Evolutionary conservation across 2,113 vertebrate species (phyloP), one percentile per base, ranked within the genome.

Genomic region (Lates calcarifer): DNA sequence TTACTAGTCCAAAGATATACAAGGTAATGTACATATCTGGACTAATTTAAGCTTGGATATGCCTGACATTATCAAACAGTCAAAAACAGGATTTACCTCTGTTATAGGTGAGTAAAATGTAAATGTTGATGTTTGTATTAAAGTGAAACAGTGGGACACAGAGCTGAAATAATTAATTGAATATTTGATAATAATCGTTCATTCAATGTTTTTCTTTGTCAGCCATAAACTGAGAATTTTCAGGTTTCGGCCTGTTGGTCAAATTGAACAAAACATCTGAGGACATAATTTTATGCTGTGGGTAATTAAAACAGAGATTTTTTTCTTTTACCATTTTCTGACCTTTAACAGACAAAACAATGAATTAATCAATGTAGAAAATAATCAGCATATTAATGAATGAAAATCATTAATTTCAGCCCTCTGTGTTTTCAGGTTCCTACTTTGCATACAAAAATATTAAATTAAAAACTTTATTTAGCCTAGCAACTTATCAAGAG

Each of bases 391-490:
- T 2, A 60, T 60, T 20, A 60, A 20, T 60, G 15, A 22, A 3
- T 61, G n/a, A 13, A 12, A 22, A 60, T 20, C 2, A 5, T 9
- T 39, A 61, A 18, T 35, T 39, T 39, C 18, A 51, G 45, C 4
- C 26, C 24, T 20, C 4, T 33, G 24, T 58, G 47, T 22, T 17
- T 57, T 37, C 57, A 60, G 2, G 31, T 33, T 37, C 18, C n/a
- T 49, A 11, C 20, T 53, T 39, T 20, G 24, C 2, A 61, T 57
- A 41, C n/a, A 61, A 51, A 77, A 22, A 62, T 28, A 47, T 47
- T 3, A 61, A 65, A 68, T 64, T 28, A 3, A 28, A 45, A 79
- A 55, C 17, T 71, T 14, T 26, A 82, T 66, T 39, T 17, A 64
- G 37, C 26, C 5, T 4, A 2, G 3, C 24, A 78, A 64, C 8